Conservation (phyloP, 92 coral and sea anemone genomes). For the Siderastrea radians region DNA sequence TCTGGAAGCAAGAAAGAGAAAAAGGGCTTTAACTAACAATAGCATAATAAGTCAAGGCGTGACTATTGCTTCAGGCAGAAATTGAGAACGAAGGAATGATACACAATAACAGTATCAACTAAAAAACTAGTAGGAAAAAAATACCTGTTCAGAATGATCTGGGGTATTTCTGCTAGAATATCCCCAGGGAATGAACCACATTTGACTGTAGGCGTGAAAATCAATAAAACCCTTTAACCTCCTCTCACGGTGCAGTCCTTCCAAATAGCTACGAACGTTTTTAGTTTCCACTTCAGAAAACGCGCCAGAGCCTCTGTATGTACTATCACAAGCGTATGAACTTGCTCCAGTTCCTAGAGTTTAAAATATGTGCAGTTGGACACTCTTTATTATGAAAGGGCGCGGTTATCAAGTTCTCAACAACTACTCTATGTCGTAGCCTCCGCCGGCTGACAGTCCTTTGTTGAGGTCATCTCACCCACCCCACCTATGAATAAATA, state of each 20-base stretch:
- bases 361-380: neutral
- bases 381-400: neutral
- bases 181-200: slow-evolving; percentile 98
- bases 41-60: neutral
- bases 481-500: too few relatives aligned
- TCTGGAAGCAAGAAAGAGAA: slow-evolving; percentile 3
- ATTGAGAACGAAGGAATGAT: too few relatives aligned
- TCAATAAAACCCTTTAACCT: slow-evolving; percentile 88
- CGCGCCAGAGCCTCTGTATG: slow-evolving; percentile 52
- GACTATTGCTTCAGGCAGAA: neutral
- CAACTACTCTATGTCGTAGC: too few relatives aligned
- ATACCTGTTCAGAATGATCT: slow-evolving; percentile 75
- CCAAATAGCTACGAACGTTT: slow-evolving; percentile 41
- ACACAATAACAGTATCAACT: too few relatives aligned
- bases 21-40: neutral
- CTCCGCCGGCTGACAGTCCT: too few relatives aligned
- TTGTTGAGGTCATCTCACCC: too few relatives aligned
- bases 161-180: slow-evolving; percentile 62
- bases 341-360: slow-evolving; percentile 57
- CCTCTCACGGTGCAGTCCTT: slow-evolving; percentile 30
- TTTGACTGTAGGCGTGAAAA: slow-evolving; percentile 93
- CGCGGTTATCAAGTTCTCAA: neutral
- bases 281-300: slow-evolving; percentile 70
- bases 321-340: slow-evolving; percentile 29
- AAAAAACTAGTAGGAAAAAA: neutral